Percentiles rank a stretch among this genome's conserved stretches.
Evolutionary conservation across 2,888 invertebrate genomes (phyloP).

Genomic region (Scaptomyza flava): DNA sequence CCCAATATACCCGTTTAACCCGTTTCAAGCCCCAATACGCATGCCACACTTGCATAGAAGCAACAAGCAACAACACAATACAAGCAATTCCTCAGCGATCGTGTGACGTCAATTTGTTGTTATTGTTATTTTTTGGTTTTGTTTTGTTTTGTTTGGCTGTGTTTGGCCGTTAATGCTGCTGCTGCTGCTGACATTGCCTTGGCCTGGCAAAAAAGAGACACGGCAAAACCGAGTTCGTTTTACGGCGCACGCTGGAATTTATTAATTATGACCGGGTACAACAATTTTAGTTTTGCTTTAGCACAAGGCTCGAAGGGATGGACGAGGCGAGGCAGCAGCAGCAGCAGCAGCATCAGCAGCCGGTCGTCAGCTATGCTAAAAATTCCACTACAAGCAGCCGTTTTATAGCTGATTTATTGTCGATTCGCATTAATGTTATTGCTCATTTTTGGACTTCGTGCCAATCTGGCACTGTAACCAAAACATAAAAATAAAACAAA

Average conservation of each 20-base stretch:
- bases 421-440: conserved; percentile 67
- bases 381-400: conserved; percentile 62
- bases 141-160: conserved; percentile 44
- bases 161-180: conserved; percentile 37
- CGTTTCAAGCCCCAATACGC: conserved; percentile 63
- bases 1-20: conserved; percentile 64
- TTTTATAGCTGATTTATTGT: conserved; percentile 71
- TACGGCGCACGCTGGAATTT: conserved; percentile 76
- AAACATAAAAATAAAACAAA: conserved; percentile 14
- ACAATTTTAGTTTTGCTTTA: conserved; percentile 24
- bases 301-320: conserved; percentile 11
- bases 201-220: conserved; percentile 38
- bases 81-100: conserved; percentile 16
- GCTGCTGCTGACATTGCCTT: conserved; percentile 51
- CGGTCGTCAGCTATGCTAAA: conserved; percentile 56
- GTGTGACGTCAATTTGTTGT: conserved; percentile 71
- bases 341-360: neutral
- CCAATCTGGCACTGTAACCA: conserved; percentile 44
- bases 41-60: conserved; percentile 67
- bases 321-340: neutral
- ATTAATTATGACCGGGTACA: conserved; percentile 67
- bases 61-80: conserved; percentile 40
- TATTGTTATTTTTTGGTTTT: conserved; percentile 21
- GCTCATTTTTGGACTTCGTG: conserved; percentile 62
- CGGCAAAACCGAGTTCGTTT: conserved; percentile 47